Base-by-base conservation (phyloP, 2,888 invertebrate genomes). In the Lypha dubia region DNA sequence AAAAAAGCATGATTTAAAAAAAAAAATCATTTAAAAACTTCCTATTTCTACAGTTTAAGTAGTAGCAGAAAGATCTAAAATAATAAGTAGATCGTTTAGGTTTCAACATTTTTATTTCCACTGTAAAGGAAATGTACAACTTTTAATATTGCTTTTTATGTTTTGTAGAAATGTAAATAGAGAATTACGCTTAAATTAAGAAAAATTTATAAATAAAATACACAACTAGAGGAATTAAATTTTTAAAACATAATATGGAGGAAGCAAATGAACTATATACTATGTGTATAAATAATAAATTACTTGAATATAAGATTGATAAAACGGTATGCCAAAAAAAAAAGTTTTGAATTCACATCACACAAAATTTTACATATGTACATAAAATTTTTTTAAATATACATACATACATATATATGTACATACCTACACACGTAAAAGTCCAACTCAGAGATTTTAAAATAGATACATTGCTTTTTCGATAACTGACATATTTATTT, bases 231-330 rank as follows among this genome's bases (percentile, higher is more conserved):
- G 62, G 49, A 68, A 74, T 71, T 51, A 77, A 62, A 41, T 22
- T 22, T 58, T 63, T 35, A 71, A 84, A 80, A 71, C 11, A 67
- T 62, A 68, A 62, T 44, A 41, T 60, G 32, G 11, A 67, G 38
- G 32, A 83, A 83, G 70, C 79, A 83, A 83, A 83, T 68, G 75
- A 83, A 83, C 79, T 83, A 83, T 79, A 79, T 83, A n/a, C n/a
- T n/a, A 74, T 81, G 62, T 70, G 51, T 74, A 79, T 44, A 84
- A 70, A 46, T 74, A 68, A 60, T 56, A 53, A 79, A 60, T 60
- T 56, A 62, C 41, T 51, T 56, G 13, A 62, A 44, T 28, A 51
- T 51, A 74, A 20, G n/a, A 67, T 35, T 44, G 32, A 74, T 46
- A 56, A 71, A 60, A 83, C 58, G 38, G 71, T 68, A 79, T 71